Evolutionary conservation across 2,797 vertebrate species (phyloP), one percentile per base, ranked within the genome.

Genomic region (Anas bahamensis): DNA sequence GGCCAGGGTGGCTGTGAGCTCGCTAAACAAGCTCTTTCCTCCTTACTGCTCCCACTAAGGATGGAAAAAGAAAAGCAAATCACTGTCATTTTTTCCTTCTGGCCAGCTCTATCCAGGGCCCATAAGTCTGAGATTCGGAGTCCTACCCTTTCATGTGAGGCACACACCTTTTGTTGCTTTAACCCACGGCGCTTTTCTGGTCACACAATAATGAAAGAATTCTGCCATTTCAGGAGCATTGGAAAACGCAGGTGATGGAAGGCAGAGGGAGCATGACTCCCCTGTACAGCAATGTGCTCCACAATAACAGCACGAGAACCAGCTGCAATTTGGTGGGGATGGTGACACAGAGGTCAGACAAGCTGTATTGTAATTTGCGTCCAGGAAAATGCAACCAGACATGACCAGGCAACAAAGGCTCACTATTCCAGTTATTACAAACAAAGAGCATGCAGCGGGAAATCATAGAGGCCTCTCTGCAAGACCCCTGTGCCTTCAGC

Each of bases 261-360:
- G 63, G 61, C 52, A 24, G 39, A 78, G 59, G 48, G 56, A 87
- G 73, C 73, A 83, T 35, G 31, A 68, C 55, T 91, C 42, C 78
- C 23, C 64, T 74, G 31, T 78, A 79, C 17, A 64, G 66, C 86
- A 82, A 18, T 8, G 28, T 0, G 0, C 60, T 86, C 91, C 57
- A 23, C 90, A 95, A 94, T 90, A 94, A 90, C 84, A 75, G 93
- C 48, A 78, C 63, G 75, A 95, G 86, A 91, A 93, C 79, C 86
- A 71, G 84, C 73, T 95, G 84, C 93, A 96, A 87, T 95, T 96
- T 95, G 52, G 88, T 82, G 82, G 71, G 42, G 73, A 88, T 82
- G 85, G 84, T 94, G 95, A 91, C 94, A 84, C 92, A 8, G 48
- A 92, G 94, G 94, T 96, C 91, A 95, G 83, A 86, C 56, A 57